Evolutionary conservation across 1,140 invertebrate species (phyloP).

Genomic region (Philopotamus ludificatus): DNA sequence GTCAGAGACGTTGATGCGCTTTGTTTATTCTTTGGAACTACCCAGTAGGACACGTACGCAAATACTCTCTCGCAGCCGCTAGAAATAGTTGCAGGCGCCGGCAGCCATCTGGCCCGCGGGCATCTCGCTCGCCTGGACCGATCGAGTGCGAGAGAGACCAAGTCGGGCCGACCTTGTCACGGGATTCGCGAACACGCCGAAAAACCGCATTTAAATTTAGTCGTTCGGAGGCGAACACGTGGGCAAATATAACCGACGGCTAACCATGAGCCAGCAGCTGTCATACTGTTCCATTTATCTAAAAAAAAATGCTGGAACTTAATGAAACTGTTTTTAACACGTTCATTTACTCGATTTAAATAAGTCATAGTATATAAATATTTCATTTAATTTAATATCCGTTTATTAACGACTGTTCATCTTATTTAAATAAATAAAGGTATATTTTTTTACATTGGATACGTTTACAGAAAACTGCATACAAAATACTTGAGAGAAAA

Average conservation of each 20-base stretch:
- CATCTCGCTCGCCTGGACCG: not conserved
- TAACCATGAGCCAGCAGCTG: no score
- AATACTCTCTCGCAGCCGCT: not conserved
- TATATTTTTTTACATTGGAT: no score
- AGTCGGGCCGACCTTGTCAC: slow-evolving; percentile 33
- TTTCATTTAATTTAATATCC: no score
- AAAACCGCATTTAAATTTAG: slow-evolving; percentile 17
- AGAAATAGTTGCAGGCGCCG: slow-evolving; percentile 17
- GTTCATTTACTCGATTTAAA: no score
- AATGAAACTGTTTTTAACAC: no score
- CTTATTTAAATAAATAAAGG: no score
- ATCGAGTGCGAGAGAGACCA: not conserved
- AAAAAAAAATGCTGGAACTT: no score
- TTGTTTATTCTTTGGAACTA: not conserved
- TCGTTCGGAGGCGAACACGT: not conserved
- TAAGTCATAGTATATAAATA: no score
- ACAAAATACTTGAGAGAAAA: no score
- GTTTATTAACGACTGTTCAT: no score
- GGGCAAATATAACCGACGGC: slow-evolving; percentile 18
- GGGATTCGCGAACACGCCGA: slow-evolving; percentile 18
- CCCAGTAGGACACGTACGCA: slow-evolving; percentile 4
- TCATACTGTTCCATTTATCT: no score
- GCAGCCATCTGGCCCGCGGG: not conserved
- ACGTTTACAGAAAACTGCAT: no score
- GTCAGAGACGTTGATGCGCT: not conserved